phyloP scores from a whole-genome alignment of 92 coral and sea anemone species.

The Metridium senile region DNA sequence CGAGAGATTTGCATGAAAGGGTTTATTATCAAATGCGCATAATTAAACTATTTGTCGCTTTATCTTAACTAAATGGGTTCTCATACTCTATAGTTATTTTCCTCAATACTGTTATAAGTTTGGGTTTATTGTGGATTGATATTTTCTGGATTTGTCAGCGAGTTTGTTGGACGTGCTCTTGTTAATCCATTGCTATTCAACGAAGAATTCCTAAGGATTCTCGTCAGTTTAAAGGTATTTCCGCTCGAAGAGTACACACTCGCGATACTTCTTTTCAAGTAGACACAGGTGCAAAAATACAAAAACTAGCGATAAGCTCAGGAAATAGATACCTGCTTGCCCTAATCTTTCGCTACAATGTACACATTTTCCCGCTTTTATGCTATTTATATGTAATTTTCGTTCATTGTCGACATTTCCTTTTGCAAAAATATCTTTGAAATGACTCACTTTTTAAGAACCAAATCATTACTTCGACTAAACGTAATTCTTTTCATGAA shows the following conservation, averaged over 20 bases:
- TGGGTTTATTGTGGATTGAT: background rate
- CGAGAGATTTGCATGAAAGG: constrained; percentile 10
- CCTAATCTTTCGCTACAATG: background rate
- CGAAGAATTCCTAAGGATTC: constrained; percentile 10
- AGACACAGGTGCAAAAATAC: background rate
- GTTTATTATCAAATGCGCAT: constrained; percentile 19
- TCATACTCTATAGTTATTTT: background rate
- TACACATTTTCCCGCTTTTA: background rate
- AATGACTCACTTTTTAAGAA: background rate
- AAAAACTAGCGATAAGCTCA: constrained; percentile 9
- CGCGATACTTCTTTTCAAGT: constrained; percentile 11
- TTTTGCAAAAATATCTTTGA: background rate
- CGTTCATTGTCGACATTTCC: background rate
- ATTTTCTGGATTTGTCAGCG: background rate
- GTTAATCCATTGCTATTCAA: background rate
- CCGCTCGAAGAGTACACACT: background rate
- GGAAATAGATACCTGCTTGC: background rate
- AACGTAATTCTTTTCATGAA: too few relatives aligned
- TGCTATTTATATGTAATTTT: background rate
- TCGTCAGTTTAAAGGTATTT: constrained; percentile 22
- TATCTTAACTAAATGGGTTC: background rate
- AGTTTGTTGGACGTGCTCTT: background rate
- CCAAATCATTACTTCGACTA: too few relatives aligned
- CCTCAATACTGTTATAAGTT: background rate
- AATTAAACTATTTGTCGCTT: background rate